Evolutionary conservation across 2,113 vertebrate genomes (phyloP).

Genomic region (Epinephelus cyanopodus): DNA sequence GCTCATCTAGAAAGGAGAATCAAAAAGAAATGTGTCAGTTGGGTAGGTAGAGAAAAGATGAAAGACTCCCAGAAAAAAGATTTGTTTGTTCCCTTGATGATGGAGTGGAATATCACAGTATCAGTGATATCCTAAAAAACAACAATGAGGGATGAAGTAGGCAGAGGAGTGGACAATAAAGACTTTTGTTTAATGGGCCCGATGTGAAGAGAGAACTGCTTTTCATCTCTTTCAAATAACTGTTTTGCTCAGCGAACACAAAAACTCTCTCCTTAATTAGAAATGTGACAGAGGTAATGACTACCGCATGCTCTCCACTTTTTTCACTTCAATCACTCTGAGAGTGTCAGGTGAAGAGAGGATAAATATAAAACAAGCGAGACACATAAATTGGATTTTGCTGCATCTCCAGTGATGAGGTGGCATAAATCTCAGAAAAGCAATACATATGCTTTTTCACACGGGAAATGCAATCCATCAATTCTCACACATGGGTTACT

Average conservation of each 20-base stretch:
- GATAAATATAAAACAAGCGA: slow-evolving; percentile 46
- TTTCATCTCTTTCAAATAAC: slow-evolving; percentile 16
- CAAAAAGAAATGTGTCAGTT: not conserved
- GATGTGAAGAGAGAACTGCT: slow-evolving; percentile 1
- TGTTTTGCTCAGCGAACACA: slow-evolving; percentile 18
- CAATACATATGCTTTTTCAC: slow-evolving; percentile 37
- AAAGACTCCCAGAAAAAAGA: not conserved
- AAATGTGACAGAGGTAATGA: slow-evolving; percentile 10
- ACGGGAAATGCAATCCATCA: slow-evolving; percentile 44
- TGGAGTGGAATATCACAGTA: not conserved
- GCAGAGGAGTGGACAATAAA: not conserved
- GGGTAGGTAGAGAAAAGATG: not conserved
- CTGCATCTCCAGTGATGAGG: slow-evolving; percentile 22
- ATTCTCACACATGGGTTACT: slow-evolving; percentile 13
- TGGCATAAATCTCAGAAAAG: slow-evolving; percentile 52
- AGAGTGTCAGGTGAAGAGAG: slow-evolving; percentile 35
- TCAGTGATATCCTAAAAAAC: not conserved
- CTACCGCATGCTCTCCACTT: not conserved
- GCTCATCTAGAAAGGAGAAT: slow-evolving; percentile 67
- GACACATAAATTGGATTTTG: slow-evolving; percentile 49
- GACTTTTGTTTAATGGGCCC: no score
- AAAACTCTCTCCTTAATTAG: slow-evolving; percentile 28
- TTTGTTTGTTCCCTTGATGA: not conserved
- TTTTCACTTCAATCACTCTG: slow-evolving; percentile 23
- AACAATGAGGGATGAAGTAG: not conserved